Evolutionary conservation across 2,113 vertebrate species (phyloP).

Genomic region (Ifrita kowaldi): DNA sequence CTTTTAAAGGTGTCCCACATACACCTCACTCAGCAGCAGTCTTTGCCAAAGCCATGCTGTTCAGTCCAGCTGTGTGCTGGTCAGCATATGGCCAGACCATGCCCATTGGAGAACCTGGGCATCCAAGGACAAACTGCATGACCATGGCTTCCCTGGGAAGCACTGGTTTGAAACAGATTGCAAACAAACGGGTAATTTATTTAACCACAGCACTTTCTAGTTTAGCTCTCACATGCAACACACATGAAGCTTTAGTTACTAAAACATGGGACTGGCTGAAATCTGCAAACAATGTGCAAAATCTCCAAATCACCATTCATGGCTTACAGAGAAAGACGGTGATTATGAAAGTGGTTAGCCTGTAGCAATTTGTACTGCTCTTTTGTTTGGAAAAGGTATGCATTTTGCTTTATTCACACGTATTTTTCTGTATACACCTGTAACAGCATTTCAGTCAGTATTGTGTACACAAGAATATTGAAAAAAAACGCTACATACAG

Average conservation of each 20-base stretch:
- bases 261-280: background rate
- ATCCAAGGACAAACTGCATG: background rate
- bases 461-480: background rate
- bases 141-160: background rate
- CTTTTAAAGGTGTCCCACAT: background rate
- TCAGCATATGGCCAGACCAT: background rate
- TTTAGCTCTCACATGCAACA: background rate
- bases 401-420: background rate
- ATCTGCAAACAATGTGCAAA: background rate
- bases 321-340: background rate
- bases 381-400: background rate
- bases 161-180: background rate
- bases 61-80: background rate
- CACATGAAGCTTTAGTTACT: background rate
- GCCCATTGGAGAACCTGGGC: background rate
- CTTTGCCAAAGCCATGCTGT: background rate
- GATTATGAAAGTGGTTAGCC: background rate
- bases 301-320: background rate
- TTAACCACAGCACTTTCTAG: background rate
- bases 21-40: background rate
- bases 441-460: background rate
- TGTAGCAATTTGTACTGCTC: background rate
- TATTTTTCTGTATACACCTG: background rate
- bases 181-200: background rate
- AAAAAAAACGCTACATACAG: accelerated